Evolutionary conservation across 2,797 vertebrate genomes (phyloP), one percentile per base, ranked within the genome.

Genomic region (Brotula barbata): DNA sequence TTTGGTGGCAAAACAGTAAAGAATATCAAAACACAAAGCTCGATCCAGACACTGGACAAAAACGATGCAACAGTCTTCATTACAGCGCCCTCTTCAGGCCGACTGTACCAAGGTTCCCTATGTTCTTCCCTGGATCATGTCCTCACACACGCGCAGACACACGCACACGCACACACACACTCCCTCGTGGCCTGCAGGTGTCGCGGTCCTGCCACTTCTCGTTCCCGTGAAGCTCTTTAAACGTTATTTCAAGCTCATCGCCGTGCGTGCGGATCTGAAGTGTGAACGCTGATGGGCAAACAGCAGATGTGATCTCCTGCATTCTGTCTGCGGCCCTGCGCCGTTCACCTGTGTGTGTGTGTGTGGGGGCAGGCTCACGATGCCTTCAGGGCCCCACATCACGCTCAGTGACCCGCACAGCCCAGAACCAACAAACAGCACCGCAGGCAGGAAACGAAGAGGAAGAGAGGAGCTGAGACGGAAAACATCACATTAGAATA

Each of bases 121-220:
- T n/a, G n/a, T n/a, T n/a, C n/a, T n/a, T n/a, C n/a, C n/a, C n/a
- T n/a, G n/a, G n/a, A n/a, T n/a, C 25, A 28, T 8, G 11, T 9
- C 6, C 31, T 7, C 31, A 44, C 65, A 75, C 65, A 6, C 74
- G 77, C 70, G 45, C 45, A 20, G 36, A 15, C 53, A 6, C 46
- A 28, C 2, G 49, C 57, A 48, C 47, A 41, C 34, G 19, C 7
- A 12, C 34, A 71, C 65, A 54, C 39, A 42, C 40, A 16, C 15
- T 37, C 69, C 50, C 67, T 43, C 42, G 7, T 56, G 52, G 64
- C 79, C 81, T 61, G 8, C 20, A 78, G 71, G 73, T 72, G 46
- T 25, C 44, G 7, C 20, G 14, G 17, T 54, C 68, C 47, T 36
- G 78, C 80, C 80, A 73, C 59, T 54, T 72, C 75, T n/a, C 1